Evolutionary conservation across 2,888 invertebrate species (phyloP), one percentile per base, ranked within the genome.

Genomic region (Luperina testacea): DNA sequence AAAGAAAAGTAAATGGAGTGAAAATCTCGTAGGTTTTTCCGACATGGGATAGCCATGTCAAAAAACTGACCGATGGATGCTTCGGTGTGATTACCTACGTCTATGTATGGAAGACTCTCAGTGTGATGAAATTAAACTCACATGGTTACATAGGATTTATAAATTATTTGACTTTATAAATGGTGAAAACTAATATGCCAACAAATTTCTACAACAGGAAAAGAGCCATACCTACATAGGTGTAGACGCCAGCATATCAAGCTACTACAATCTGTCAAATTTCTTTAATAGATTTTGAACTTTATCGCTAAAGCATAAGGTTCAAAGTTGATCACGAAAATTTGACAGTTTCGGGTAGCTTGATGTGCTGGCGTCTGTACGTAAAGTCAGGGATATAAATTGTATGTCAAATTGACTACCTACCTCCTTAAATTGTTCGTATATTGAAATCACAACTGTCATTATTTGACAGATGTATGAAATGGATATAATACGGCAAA

Each of bases 1-100:
- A 53, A 75, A 75, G 20, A 20, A 70, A 75, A 77, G 15, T 63
- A 75, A 81, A 85, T 85, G 70, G 48, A 63, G 74, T 70, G 73
- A 32, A 76, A 59, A 38, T 27, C 7, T 51, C 20, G 7, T 48
- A 13, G 45, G 32, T 9, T 69, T 71, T 5, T 64, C 65, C 27
- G 45, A 8, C 45, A 53, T 57, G 53, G 11, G 15, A 27, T 61
- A 45, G 32, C 24, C 1, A n/a, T n/a, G n/a, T n/a, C 1, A 9
- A 24, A 38, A 61, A 53, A 27, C 15, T 67, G 3, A 45, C 7
- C 53, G 38, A 20, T 57, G 57, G 24, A 57, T 57, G 24, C 24
- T 57, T 57, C n/a, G 57, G 9, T 57, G 57, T 57, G 57, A 57
- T 57, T 11, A 57, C 24, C 11, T 24, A 11, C 38, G 11, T 24